A percentile compares a stretch with the other conserved stretches of the same genome.
phyloP scores from a whole-genome alignment of 2,888 invertebrate species.

The Parascotia fuliginaria region DNA sequence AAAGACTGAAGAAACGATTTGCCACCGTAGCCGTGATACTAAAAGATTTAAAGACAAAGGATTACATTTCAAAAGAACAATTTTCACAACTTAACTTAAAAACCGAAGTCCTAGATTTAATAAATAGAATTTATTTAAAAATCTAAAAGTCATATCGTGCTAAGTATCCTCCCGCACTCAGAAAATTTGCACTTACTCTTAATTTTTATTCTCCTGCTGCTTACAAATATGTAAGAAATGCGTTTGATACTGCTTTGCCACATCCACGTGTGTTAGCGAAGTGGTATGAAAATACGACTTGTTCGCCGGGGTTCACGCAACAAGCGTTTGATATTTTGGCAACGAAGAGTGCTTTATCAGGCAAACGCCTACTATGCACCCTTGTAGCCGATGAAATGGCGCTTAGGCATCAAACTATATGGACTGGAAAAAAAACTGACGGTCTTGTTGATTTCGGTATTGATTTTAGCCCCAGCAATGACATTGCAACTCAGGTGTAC shows the following conservation, averaged over 20 bases:
- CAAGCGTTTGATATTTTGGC: constrained; percentile 23
- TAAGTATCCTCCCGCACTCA: constrained; percentile 16
- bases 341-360: constrained; percentile 13
- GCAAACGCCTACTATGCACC: constrained; percentile 17
- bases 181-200: constrained; percentile 37
- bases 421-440: constrained; percentile 13
- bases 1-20: no score
- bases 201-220: constrained; percentile 29
- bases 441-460: constrained; percentile 15
- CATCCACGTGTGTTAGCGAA: constrained; percentile 32
- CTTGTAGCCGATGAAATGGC: constrained; percentile 25
- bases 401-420: constrained; percentile 16
- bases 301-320: constrained; percentile 30
- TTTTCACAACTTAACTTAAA: no score
- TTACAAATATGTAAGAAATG: constrained; percentile 25
- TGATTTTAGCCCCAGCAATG: background rate
- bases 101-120: no score
- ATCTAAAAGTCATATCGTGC: no score
- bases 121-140: no score
- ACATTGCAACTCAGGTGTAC: constrained; percentile 12
- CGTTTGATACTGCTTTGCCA: constrained; percentile 17
- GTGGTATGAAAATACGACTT: constrained; percentile 23
- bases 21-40: no score
- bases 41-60: no score
- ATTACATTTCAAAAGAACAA: no score